Conservation (phyloP, 1,140 invertebrate species). For the Euura lappo region DNA sequence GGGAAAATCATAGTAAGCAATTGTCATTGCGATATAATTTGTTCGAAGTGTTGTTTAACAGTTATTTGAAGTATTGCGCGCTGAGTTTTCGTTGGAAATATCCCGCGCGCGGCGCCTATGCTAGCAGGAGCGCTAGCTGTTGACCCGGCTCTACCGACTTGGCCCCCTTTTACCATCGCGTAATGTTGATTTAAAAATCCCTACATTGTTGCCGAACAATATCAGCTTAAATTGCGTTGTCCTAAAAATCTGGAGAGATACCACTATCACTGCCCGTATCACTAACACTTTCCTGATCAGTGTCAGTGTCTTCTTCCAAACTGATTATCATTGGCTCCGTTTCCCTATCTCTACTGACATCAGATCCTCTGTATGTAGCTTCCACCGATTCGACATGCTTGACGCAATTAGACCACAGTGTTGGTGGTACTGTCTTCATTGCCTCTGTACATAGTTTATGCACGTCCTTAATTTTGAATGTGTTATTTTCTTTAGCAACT, state of each 20-base stretch:
- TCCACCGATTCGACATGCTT: conserved; percentile 11
- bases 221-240: background rate
- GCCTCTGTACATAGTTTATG: conserved; percentile 11
- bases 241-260: background rate
- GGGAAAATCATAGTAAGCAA: too few species aligned
- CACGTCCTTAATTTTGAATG: conserved; percentile 27
- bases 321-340: background rate
- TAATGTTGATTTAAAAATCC: background rate
- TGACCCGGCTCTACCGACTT: background rate
- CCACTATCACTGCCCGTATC: background rate
- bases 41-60: too few species aligned
- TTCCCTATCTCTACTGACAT: background rate
- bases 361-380: conserved; percentile 2
- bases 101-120: background rate
- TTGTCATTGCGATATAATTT: too few species aligned
- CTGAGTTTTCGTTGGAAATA: background rate
- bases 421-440: conserved; percentile 6
- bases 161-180: background rate
- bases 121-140: background rate
- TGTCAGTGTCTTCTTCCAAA: background rate
- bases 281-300: background rate
- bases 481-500: conserved; percentile 34
- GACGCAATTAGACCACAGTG: conserved; percentile 7
- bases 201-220: background rate
- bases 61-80: too few species aligned